Base-by-base conservation (phyloP, 2,888 invertebrate species). In the Patella caerulea region DNA sequence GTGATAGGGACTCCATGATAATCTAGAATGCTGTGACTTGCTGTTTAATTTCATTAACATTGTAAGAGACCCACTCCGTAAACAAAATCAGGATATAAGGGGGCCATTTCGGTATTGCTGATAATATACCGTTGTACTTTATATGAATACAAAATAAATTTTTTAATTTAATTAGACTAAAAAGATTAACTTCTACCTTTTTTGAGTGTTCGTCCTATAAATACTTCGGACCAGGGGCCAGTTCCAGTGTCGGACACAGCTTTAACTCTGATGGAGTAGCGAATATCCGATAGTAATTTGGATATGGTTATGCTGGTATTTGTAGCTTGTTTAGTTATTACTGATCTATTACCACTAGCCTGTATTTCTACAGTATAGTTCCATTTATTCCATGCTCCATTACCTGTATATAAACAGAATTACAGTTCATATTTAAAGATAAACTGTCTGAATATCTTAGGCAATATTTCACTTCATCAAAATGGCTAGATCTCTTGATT, bases 161-260 rank as follows among this genome's bases (percentile, higher is more conserved):
- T 34, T 34, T 9, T 0, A 9, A 45, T 45, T 72, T 15, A 71
- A 14, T 52, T 55, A 56, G n/a, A 73, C 69, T 45, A 54, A 65
- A 77, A 71, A 73, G 45, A 45, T 45, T 9, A 45, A 45, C 45
- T 45, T 45, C 1, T 81, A 89, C 91, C 89, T 81, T 83, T 72
- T 80, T 86, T 85, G 2, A 93, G 84, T 4, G 92, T 96, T 88
- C 93, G 94, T 0, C 96, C 95, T 19, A 94, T 92, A 88, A 96
- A 96, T 11, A 94, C 93, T 1, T 95, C 95, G 94, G 91, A 91
- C 92, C 96, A 96, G 0, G 96, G 96, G 29, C 97, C 96, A 71
- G 88, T 93, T 1, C 96, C 96, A 0, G 94, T 94, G 77, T 93
- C 92, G 0, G 96, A 96, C 78, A 95, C 95, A 2, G 96, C 96